Evolutionary conservation across 2,797 vertebrate genomes (phyloP).

Genomic region (Neopelma chrysocephalum): DNA sequence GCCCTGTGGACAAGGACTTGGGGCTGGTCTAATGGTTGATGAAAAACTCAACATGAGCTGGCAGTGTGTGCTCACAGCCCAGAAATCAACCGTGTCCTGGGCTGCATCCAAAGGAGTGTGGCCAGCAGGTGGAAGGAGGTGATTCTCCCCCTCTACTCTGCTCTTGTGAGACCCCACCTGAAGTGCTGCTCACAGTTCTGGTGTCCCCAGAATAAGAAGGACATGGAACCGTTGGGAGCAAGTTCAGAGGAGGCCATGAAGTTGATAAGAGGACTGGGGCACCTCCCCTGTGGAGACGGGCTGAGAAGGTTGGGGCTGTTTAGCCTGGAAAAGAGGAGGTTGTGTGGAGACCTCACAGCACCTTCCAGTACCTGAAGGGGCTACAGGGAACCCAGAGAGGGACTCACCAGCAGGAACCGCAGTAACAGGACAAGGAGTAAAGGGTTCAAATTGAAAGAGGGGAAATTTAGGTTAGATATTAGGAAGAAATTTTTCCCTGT

Average conservation of each 20-base stretch:
- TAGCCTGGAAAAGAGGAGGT: neutral
- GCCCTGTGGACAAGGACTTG: neutral
- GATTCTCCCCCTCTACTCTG: neutral
- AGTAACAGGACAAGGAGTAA: neutral
- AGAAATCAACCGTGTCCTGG: neutral
- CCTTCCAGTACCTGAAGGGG: neutral
- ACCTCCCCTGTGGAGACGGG: neutral
- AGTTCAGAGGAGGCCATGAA: neutral
- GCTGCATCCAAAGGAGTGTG: neutral
- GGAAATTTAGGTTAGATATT: neutral
- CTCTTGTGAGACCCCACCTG: accelerated
- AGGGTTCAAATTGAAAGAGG: neutral
- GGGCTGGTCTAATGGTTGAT: neutral
- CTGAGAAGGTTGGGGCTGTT: accelerated
- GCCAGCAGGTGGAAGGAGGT: neutral
- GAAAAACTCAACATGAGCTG: neutral
- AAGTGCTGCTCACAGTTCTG: neutral
- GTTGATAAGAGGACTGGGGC: neutral
- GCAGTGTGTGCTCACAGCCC: neutral
- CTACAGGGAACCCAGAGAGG: neutral
- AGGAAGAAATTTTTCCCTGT: neutral
- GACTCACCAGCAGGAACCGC: neutral
- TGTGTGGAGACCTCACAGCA: neutral
- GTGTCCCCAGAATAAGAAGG: neutral
- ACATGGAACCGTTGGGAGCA: neutral